These are phyloP conservation scores for Pseudomyrmex gracilis DNA, from an alignment of 1,140 invertebrate genomes.

Conservation along the genomic window DNA sequence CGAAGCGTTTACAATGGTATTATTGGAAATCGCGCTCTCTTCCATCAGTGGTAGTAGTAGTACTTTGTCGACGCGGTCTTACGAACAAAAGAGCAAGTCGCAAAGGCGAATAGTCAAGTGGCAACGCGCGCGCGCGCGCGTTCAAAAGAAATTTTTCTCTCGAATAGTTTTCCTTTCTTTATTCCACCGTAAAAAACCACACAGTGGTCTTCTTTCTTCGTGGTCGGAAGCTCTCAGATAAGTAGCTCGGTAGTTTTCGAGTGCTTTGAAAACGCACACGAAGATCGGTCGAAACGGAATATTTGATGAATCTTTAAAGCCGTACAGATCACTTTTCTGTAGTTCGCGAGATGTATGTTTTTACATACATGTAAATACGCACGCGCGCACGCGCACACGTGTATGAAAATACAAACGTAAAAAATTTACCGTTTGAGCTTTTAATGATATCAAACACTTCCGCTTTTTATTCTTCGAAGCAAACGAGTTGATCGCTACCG, in stretches of 20 bases:
- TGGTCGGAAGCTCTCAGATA: neutral
- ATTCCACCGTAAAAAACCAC: neutral
- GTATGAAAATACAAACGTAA: neutral
- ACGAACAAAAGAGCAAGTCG: constrained; percentile 22
- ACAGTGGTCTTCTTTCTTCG: too few relatives aligned
- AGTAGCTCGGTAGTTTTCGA: constrained; percentile 39
- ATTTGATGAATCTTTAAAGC: constrained; percentile 26
- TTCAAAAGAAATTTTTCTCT: constrained; percentile 36
- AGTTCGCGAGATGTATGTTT: neutral
- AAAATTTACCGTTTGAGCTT: neutral
- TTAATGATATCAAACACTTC: neutral
- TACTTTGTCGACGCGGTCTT: neutral
- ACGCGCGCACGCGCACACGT: too few relatives aligned
- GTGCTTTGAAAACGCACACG: neutral
- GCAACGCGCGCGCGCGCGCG: neutral
- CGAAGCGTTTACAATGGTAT: constrained; percentile 29
- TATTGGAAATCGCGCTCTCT: constrained; percentile 31
- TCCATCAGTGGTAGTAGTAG: neutral
- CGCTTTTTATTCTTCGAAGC: neutral
- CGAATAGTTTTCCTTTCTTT: neutral
- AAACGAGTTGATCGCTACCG: neutral
- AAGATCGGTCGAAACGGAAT: constrained; percentile 1
- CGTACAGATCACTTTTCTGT: neutral
- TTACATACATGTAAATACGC: too few relatives aligned
- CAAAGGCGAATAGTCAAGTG: neutral